Percentiles rank a stretch among this genome's conserved stretches.
Evolutionary conservation across 2,797 vertebrate genomes (phyloP).

Genomic region (Lithobates sylvaticus): DNA sequence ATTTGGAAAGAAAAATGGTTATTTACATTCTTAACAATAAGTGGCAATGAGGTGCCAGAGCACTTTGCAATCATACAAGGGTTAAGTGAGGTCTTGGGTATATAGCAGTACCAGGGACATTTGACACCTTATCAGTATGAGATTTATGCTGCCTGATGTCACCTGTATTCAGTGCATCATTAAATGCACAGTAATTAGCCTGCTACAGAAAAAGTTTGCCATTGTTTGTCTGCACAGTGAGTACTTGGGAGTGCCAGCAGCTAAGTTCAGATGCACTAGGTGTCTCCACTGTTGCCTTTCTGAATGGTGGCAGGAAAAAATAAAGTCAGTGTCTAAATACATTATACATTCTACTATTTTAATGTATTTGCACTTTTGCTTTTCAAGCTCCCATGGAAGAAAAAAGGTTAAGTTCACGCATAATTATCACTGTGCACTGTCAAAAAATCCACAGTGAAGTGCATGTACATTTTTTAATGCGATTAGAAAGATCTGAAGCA

Average conservation of each 20-base stretch:
- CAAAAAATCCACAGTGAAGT: conserved; percentile 41
- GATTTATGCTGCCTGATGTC: conserved; percentile 3
- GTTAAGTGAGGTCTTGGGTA: conserved; percentile 37
- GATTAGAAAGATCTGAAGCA: conserved; percentile 66
- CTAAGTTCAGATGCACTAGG: conserved; percentile 39
- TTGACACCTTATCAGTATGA: conserved; percentile 12
- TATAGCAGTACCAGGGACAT: not conserved
- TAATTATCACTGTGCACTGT: conserved; percentile 41
- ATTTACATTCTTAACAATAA: conserved; percentile 15
- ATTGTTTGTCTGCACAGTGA: conserved; percentile 19
- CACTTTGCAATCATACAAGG: conserved; percentile 18
- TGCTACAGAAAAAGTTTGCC: conserved; percentile 17
- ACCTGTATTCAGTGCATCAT: conserved; percentile 19
- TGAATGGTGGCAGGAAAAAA: conserved; percentile 33
- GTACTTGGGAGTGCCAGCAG: conserved; percentile 25
- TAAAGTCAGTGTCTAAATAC: conserved; percentile 18
- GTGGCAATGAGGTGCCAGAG: not conserved
- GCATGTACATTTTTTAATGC: conserved; percentile 46
- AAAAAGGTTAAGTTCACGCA: conserved; percentile 41
- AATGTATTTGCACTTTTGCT: conserved; percentile 35
- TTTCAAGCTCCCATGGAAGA: conserved; percentile 37
- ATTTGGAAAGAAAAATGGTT: conserved; percentile 17
- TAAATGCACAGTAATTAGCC: conserved; percentile 8
- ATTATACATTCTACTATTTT: conserved; percentile 41
- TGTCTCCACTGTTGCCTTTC: conserved; percentile 43